Percentiles rank a stretch among this genome's conserved stretches.
Conservation (phyloP, 2,797 vertebrate species). For the Remorina albescens region DNA sequence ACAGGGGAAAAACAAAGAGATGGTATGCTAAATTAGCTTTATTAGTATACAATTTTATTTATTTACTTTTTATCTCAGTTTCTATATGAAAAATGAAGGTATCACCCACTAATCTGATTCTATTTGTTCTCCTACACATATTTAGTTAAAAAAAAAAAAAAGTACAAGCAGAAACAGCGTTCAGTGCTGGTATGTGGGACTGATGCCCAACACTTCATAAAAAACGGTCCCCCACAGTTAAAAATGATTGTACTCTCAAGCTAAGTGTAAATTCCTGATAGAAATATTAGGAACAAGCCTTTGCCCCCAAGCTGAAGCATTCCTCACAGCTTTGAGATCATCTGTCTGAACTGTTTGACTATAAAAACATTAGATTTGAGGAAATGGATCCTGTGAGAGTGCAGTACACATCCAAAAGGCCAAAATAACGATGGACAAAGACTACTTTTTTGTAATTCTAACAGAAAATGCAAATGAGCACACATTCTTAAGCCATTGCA, state of each 20-base stretch:
- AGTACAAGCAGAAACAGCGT: constrained; percentile 4
- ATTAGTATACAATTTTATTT: no score
- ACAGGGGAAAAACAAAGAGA: no score
- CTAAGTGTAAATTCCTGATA: constrained; percentile 33
- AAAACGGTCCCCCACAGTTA: constrained; percentile 18
- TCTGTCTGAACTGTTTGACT: not conserved
- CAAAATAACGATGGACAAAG: not conserved
- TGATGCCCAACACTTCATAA: constrained; percentile 28
- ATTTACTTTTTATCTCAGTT: no score
- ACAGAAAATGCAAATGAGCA: not conserved
- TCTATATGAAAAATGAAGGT: not conserved
- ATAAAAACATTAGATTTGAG: not conserved
- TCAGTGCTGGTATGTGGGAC: constrained; percentile 13
- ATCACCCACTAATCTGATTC: not conserved
- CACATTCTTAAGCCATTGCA: no score
- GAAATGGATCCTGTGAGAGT: not conserved
- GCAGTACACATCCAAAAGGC: not conserved
- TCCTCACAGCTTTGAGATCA: constrained; percentile 45
- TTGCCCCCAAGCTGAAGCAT: constrained; percentile 42
- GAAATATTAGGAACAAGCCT: constrained; percentile 29
- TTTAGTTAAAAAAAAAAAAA: constrained; percentile 5
- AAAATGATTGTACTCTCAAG: constrained; percentile 3
- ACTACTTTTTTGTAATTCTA: not conserved
- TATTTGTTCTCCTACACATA: not conserved
- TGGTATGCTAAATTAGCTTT: no score